A percentile compares a stretch with the other conserved stretches of the same genome.
Conservation (phyloP, 2,113 vertebrate species). For the Gambusia holbrooki region DNA sequence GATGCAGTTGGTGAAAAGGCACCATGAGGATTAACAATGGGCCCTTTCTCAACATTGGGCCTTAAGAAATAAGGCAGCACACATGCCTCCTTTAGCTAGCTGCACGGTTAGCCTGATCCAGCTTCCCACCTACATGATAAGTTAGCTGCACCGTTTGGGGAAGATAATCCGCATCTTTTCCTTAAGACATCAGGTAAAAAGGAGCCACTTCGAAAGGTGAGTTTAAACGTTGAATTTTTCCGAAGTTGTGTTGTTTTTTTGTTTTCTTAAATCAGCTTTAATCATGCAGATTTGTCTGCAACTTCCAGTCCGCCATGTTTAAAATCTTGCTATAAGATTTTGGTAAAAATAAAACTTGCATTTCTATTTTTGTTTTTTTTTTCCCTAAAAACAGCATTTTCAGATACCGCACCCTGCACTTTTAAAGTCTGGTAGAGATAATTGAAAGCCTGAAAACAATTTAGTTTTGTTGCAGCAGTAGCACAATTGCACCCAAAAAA, state of each 20-base stretch:
- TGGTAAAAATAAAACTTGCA: neutral
- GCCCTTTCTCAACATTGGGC: neutral
- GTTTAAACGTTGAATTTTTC: slow-evolving; percentile 57
- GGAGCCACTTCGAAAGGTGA: slow-evolving; percentile 58
- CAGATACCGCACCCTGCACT: neutral
- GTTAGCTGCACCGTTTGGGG: slow-evolving; percentile 26
- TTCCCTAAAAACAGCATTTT: neutral
- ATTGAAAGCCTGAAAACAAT: no score
- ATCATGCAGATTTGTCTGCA: slow-evolving; percentile 56
- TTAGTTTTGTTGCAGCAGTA: no score
- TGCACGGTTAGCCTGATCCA: slow-evolving; percentile 17
- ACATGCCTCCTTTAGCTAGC: neutral
- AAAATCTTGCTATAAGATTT: neutral
- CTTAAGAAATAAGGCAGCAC: neutral
- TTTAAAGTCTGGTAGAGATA: neutral
- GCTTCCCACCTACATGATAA: slow-evolving; percentile 21
- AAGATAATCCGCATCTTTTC: slow-evolving; percentile 11
- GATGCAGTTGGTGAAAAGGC: slow-evolving; percentile 28
- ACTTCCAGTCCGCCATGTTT: neutral
- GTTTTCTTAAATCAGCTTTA: slow-evolving; percentile 12
- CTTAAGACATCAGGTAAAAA: slow-evolving; percentile 59
- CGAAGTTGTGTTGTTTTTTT: slow-evolving; percentile 43
- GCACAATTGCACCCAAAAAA: no score
- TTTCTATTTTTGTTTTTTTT: neutral
- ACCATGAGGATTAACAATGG: slow-evolving; percentile 13